These are phyloP conservation scores for Papilio demoleus DNA, from an alignment of 2,888 invertebrate genomes.

Conservation along the genomic window DNA sequence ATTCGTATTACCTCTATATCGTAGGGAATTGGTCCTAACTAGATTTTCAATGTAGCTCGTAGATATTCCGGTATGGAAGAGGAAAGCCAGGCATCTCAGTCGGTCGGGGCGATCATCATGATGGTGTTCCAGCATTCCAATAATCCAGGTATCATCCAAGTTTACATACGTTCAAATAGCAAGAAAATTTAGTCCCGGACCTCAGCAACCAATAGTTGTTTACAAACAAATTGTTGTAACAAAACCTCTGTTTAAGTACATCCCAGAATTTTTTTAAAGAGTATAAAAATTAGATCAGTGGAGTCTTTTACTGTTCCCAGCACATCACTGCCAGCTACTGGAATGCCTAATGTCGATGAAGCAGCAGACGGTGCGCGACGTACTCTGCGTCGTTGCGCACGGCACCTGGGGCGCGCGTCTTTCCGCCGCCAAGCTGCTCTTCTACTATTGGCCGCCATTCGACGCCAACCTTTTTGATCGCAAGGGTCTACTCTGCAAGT, in stretches of 20 bases:
- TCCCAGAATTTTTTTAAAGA: too few relatives aligned
- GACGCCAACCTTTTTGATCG: slow-evolving; percentile 96
- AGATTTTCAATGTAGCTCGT: slow-evolving; percentile 80
- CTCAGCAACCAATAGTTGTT: too few relatives aligned
- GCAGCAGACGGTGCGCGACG: slow-evolving; percentile 94
- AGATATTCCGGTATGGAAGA: slow-evolving; percentile 87
- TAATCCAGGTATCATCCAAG: slow-evolving; percentile 87
- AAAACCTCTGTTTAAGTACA: too few relatives aligned
- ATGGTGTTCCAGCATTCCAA: slow-evolving; percentile 98
- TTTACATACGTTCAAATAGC: neutral
- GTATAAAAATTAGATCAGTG: too few relatives aligned
- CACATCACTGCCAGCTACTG: slow-evolving; percentile 97
- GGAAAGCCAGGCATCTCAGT: slow-evolving; percentile 92
- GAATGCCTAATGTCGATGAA: slow-evolving; percentile 98
- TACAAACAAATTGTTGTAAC: too few relatives aligned
- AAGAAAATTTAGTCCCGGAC: neutral
- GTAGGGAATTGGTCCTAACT: neutral
- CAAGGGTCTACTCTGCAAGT: slow-evolving; percentile 93
- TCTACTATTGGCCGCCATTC: slow-evolving; percentile 99
- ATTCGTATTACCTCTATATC: neutral
- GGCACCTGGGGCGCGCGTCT: slow-evolving; percentile 96
- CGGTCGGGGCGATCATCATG: slow-evolving; percentile 97
- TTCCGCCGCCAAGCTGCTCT: slow-evolving; percentile 98
- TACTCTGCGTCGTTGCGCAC: slow-evolving; percentile 97
- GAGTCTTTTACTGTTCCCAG: slow-evolving; percentile 69